Percentiles rank a stretch among this genome's conserved stretches.
phyloP scores from a whole-genome alignment of 2,888 invertebrate species.

The Metacarcinus magister region DNA sequence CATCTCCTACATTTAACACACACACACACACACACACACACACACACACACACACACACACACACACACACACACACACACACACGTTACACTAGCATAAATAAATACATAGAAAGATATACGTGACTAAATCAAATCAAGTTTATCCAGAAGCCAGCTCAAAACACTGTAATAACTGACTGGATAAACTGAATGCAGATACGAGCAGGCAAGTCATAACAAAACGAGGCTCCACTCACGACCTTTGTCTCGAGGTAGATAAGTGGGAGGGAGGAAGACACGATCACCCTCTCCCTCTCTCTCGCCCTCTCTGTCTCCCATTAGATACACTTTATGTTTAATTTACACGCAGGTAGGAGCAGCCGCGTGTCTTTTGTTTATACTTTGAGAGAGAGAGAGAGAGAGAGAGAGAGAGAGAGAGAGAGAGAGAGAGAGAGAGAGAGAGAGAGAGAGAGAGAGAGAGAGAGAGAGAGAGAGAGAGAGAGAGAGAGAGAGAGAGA shows the following conservation, averaged over 20 bases:
- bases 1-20: background rate
- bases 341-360: no score
- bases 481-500: slow-evolving; percentile 32
- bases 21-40: slow-evolving; percentile 1
- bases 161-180: background rate
- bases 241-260: background rate
- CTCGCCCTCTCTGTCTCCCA: background rate
- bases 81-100: background rate
- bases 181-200: background rate
- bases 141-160: background rate
- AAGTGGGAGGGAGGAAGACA: background rate
- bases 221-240: no score
- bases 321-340: background rate
- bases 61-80: background rate
- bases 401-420: slow-evolving; percentile 54
- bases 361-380: background rate
- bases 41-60: background rate
- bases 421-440: slow-evolving; percentile 28
- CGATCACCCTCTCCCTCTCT: background rate
- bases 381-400: background rate
- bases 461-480: background rate
- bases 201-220: background rate
- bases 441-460: background rate
- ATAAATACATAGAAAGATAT: background rate
- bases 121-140: background rate